These are phyloP conservation scores for Paracyclopina nana DNA, from an alignment of 1,140 invertebrate species.

Conservation along the genomic window DNA sequence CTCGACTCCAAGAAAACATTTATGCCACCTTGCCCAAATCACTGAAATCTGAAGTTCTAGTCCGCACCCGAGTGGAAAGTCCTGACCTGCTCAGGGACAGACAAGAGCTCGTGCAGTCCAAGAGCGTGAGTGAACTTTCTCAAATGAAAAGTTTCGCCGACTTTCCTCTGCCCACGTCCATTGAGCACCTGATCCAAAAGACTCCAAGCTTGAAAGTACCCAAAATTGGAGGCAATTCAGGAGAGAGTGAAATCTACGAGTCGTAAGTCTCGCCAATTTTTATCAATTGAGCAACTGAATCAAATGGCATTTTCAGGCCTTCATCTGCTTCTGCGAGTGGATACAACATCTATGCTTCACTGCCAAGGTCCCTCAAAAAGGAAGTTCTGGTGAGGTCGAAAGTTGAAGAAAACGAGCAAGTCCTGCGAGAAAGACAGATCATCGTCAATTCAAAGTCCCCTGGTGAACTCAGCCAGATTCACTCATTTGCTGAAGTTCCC, in stretches of 20 bases:
- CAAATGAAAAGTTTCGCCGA: constrained; percentile 9
- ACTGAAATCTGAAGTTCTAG: constrained; percentile 6
- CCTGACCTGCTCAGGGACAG: constrained; percentile 6
- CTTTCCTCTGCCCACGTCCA: constrained; percentile 8
- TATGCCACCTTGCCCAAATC: constrained; percentile 9
- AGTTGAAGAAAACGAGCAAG: background rate
- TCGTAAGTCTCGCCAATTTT: no score
- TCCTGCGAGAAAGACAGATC: background rate
- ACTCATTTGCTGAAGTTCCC: constrained; percentile 13
- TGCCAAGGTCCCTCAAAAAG: constrained; percentile 3
- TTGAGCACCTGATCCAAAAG: constrained; percentile 4
- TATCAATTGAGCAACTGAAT: background rate
- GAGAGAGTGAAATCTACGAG: no score
- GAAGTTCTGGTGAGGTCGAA: constrained; percentile 13
- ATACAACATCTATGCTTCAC: constrained; percentile 3
- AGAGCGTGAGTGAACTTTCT: constrained; percentile 2
- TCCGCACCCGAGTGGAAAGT: constrained; percentile 4
- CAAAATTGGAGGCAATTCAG: no score
- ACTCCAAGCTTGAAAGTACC: background rate
- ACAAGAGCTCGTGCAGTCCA: constrained; percentile 6
- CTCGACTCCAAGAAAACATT: background rate
- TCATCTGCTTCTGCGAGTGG: background rate
- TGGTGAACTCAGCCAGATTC: constrained; percentile 7
- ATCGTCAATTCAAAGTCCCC: constrained; percentile 12
- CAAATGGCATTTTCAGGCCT: background rate